Conservation (phyloP, 2,888 invertebrate genomes). For the Sympetrum striolatum region DNA sequence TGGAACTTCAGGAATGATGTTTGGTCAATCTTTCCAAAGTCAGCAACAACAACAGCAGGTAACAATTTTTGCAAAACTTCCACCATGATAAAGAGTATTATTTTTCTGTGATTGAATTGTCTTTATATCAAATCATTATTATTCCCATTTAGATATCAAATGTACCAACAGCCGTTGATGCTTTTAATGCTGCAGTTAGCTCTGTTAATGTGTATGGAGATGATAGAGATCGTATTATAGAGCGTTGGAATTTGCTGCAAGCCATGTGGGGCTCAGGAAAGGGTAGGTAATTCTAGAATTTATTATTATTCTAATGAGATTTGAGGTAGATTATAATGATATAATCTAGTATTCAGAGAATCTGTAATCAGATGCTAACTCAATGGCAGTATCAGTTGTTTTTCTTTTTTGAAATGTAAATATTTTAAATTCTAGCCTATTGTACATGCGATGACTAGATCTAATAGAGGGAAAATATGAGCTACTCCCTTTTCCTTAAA, state of each 20-base stretch:
- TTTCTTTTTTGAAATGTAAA: neutral
- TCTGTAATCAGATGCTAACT: too few species aligned
- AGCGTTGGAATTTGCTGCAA: conserved; percentile 94
- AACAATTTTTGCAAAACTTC: neutral
- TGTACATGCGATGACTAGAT: too few species aligned
- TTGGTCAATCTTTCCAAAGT: conserved; percentile 20
- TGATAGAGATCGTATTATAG: conserved; percentile 91
- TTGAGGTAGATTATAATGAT: too few species aligned
- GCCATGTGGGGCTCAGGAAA: conserved; percentile 86
- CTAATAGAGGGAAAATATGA: neutral
- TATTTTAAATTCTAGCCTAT: too few species aligned
- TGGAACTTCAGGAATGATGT: conserved; percentile 50
- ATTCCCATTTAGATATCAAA: conserved; percentile 57
- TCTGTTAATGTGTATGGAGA: conserved; percentile 89
- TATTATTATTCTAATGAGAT: neutral
- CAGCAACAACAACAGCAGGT: conserved; percentile 57
- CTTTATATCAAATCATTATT: conserved; percentile 30
- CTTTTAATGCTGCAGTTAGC: conserved; percentile 75
- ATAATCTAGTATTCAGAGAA: too few species aligned
- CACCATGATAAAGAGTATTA: neutral
- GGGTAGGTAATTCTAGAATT: conserved; percentile 54
- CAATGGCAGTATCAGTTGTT: neutral
- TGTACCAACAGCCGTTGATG: conserved; percentile 68
- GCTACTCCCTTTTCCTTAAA: too few species aligned
- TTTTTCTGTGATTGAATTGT: neutral